Percentiles rank a stretch among this genome's conserved stretches.
phyloP scores from a whole-genome alignment of 2,888 invertebrate species.

The Ochlodes sylvanus region DNA sequence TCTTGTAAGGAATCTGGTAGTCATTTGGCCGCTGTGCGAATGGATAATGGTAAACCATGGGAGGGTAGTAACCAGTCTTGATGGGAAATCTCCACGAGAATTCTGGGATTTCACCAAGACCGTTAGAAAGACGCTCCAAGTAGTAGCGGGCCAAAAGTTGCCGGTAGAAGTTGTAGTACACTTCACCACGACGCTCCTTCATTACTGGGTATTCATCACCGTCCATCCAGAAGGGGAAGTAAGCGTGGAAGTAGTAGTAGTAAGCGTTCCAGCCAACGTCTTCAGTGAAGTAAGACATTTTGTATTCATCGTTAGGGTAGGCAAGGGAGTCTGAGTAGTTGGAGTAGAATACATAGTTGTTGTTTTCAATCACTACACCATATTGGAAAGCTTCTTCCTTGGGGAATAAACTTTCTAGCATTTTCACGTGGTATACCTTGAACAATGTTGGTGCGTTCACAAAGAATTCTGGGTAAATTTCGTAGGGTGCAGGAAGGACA shows the following conservation, averaged over 20 bases:
- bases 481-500: conserved; percentile 88
- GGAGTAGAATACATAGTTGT: conserved; percentile 79
- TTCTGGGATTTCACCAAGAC: conserved; percentile 85
- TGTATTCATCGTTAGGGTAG: conserved; percentile 84
- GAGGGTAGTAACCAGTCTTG: conserved; percentile 63
- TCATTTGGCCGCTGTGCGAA: conserved; percentile 56
- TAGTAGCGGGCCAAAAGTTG: conserved; percentile 89
- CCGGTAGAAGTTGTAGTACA: conserved; percentile 87
- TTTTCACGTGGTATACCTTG: conserved; percentile 71
- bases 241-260: conserved; percentile 87
- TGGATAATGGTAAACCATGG: conserved; percentile 51
- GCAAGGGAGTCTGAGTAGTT: conserved; percentile 84
- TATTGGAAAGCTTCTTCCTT: conserved; percentile 61
- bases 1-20: conserved; percentile 84
- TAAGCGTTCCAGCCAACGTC: conserved; percentile 88
- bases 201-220: conserved; percentile 74
- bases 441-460: conserved; percentile 84
- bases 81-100: conserved; percentile 87
- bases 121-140: conserved; percentile 88
- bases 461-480: conserved; percentile 87
- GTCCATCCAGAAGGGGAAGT: conserved; percentile 87
- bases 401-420: conserved; percentile 61
- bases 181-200: conserved; percentile 87
- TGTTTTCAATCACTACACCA: conserved; percentile 69
- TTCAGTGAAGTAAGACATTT: conserved; percentile 88